phyloP scores from a whole-genome alignment of 2,888 invertebrate genomes.

The Pimpla rufipes region DNA sequence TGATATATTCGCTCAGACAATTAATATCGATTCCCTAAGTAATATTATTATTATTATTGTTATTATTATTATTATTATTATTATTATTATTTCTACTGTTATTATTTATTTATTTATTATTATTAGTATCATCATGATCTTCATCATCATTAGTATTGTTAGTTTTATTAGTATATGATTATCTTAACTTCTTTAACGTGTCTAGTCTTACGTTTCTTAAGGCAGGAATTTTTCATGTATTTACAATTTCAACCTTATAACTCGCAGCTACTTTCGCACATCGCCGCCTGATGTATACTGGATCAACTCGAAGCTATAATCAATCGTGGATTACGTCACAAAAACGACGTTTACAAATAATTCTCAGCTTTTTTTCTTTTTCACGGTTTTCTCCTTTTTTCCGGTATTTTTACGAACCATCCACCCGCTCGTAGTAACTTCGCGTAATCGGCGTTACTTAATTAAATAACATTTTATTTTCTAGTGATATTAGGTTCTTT shows the following conservation, averaged over 20 bases:
- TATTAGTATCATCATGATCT: neutral
- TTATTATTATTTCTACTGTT: conserved; percentile 13
- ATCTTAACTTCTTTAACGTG: conserved; percentile 71
- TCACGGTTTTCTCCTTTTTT: neutral
- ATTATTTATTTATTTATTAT: neutral
- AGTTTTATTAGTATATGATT: conserved; percentile 34
- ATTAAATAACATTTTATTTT: conserved; percentile 59
- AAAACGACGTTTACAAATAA: neutral
- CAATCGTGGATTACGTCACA: conserved; percentile 25
- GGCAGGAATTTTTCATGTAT: conserved; percentile 81
- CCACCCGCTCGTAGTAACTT: conserved; percentile 1
- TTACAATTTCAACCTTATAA: conserved; percentile 54
- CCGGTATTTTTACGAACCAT: conserved; percentile 2
- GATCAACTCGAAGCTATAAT: conserved; percentile 44
- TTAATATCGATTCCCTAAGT: neutral
- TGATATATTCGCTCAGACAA: conserved; percentile 13
- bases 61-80: neutral
- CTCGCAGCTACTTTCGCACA: conserved; percentile 35
- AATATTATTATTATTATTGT: neutral
- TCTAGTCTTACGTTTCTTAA: conserved; percentile 84
- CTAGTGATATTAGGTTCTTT: conserved; percentile 60
- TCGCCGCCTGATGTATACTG: conserved; percentile 16
- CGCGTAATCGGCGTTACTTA: conserved; percentile 27
- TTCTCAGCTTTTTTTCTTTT: neutral
- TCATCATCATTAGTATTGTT: neutral